phyloP scores from a whole-genome alignment of 2,797 vertebrate genomes.

The Hafferia zeledoni region DNA sequence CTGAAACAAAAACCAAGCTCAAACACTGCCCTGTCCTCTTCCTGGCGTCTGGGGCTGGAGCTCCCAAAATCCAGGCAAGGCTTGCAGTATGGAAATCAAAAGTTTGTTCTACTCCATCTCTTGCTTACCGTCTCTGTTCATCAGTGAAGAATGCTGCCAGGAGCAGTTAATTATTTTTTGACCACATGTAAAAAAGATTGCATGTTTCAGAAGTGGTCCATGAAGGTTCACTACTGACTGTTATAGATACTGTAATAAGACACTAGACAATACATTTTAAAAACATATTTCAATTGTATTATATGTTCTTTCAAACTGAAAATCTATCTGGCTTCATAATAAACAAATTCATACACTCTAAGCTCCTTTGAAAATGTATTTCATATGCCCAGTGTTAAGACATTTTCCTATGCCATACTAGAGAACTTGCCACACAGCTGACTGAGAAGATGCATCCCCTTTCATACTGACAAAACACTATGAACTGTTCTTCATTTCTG shows the following conservation, averaged over 20 bases:
- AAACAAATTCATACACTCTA: slow-evolving; percentile 2
- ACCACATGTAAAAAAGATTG: background rate
- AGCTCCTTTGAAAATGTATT: slow-evolving; percentile 47
- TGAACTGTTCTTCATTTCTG: slow-evolving; percentile 24
- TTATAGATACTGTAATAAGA: slow-evolving; percentile 21
- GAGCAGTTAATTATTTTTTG: background rate
- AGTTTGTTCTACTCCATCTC: background rate
- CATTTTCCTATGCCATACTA: slow-evolving; percentile 31
- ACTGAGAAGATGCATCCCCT: slow-evolving; percentile 43
- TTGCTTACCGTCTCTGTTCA: background rate
- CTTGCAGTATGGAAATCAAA: background rate
- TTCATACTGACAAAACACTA: slow-evolving; percentile 48
- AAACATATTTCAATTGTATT: slow-evolving; percentile 71
- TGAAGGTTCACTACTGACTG: background rate
- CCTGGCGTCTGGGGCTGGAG: background rate
- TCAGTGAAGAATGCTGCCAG: background rate
- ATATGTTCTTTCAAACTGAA: slow-evolving; percentile 55
- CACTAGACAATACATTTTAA: slow-evolving; percentile 58
- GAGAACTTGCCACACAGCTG: slow-evolving; percentile 23
- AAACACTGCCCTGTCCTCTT: background rate
- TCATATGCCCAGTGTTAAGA: slow-evolving; percentile 27
- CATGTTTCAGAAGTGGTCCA: background rate
- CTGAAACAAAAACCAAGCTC: background rate
- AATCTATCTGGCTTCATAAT: slow-evolving; percentile 54
- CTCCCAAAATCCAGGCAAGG: background rate